phyloP scores from a whole-genome alignment of 2,797 vertebrate species.

The Rachycentron canadum region DNA sequence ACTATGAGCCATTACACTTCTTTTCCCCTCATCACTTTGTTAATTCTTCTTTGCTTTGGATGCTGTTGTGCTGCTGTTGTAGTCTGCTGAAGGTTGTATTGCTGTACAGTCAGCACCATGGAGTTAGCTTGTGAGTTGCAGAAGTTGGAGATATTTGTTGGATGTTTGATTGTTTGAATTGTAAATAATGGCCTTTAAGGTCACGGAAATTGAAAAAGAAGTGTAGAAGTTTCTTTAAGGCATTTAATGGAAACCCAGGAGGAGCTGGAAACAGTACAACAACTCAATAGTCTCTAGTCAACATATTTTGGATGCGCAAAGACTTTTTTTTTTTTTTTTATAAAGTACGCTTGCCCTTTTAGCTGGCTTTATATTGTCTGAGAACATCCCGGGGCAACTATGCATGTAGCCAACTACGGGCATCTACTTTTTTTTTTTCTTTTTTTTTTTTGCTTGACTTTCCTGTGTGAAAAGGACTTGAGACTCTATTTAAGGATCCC shows the following conservation, averaged over 20 bases:
- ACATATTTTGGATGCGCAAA: slow-evolving; percentile 56
- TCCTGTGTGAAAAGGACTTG: slow-evolving; percentile 50
- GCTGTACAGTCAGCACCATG: slow-evolving; percentile 14
- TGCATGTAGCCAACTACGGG: slow-evolving; percentile 12
- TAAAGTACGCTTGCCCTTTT: slow-evolving; percentile 54
- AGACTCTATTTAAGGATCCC: slow-evolving; percentile 51
- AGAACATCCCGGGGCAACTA: slow-evolving; percentile 57
- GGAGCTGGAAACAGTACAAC: slow-evolving; percentile 25
- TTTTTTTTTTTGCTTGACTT: slow-evolving; percentile 24
- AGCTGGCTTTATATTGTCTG: slow-evolving; percentile 43
- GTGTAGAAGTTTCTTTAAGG: slow-evolving; percentile 10
- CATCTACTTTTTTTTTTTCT: slow-evolving; percentile 33
- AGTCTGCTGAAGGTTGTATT: slow-evolving; percentile 8
- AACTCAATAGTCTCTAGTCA: slow-evolving; percentile 31
- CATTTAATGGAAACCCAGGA: slow-evolving; percentile 8
- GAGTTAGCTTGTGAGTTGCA: slow-evolving; percentile 16
- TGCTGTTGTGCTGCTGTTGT: slow-evolving; percentile 49
- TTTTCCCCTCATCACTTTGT: slow-evolving; percentile 40
- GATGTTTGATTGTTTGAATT: slow-evolving; percentile 21
- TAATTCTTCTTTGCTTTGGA: slow-evolving; percentile 31
- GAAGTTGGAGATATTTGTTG: slow-evolving; percentile 3
- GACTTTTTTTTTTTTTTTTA: not conserved
- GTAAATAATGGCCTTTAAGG: slow-evolving; percentile 13
- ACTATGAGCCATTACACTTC: slow-evolving; percentile 42
- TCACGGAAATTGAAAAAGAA: slow-evolving; percentile 20